Percentiles rank a stretch among this genome's conserved stretches.
Evolutionary conservation across 2,888 invertebrate genomes (phyloP).

Genomic region (Ernsta delagoae): DNA sequence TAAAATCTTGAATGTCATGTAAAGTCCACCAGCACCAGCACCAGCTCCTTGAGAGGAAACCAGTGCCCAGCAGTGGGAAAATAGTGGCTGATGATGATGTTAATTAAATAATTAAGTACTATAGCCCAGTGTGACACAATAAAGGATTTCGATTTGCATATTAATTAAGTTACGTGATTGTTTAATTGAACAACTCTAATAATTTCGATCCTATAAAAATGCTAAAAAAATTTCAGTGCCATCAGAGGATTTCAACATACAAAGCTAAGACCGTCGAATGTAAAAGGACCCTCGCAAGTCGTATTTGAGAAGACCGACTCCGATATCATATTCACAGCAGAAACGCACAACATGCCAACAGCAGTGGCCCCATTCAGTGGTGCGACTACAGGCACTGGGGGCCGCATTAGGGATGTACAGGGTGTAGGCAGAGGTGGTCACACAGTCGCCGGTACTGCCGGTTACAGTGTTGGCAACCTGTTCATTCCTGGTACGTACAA

Average conservation of each 20-base stretch:
- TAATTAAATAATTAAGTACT: no score
- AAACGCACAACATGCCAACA: slow-evolving; percentile 99
- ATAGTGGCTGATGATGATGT: no score
- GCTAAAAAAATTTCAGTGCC: slow-evolving; percentile 84
- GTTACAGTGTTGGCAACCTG: slow-evolving; percentile 97
- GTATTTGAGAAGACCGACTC: slow-evolving; percentile 86
- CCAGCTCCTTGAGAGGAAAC: no score
- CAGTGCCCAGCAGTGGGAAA: no score
- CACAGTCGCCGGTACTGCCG: slow-evolving; percentile 97
- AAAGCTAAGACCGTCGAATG: slow-evolving; percentile 87
- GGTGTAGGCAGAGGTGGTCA: slow-evolving; percentile 97
- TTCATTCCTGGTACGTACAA: slow-evolving; percentile 90
- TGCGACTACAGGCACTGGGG: slow-evolving; percentile 99
- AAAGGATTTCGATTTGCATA: no score
- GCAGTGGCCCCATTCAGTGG: slow-evolving; percentile 99
- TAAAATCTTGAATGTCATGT: no score
- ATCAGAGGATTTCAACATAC: slow-evolving; percentile 92
- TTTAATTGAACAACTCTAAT: no score
- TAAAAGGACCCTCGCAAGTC: slow-evolving; percentile 85
- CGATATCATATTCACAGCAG: slow-evolving; percentile 98
- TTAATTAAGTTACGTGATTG: no score
- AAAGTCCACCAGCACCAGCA: no score
- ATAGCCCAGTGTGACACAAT: no score
- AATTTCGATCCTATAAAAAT: no score
- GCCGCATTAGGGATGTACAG: slow-evolving; percentile 97